Conservation (phyloP, 2,797 vertebrate species). For the Staurois parvus region DNA sequence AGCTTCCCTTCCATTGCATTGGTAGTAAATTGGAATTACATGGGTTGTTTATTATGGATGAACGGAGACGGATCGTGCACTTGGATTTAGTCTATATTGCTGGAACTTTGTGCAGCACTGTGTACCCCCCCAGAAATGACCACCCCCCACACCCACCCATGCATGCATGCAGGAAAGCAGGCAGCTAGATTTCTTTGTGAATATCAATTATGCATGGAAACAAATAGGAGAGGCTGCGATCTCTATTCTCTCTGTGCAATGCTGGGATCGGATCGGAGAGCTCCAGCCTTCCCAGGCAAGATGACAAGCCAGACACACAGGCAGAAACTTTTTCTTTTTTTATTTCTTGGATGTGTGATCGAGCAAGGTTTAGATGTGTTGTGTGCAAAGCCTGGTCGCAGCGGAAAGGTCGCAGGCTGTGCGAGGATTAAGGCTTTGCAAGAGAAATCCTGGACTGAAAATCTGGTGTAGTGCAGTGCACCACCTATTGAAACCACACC, state of each 20-base stretch:
- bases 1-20: not conserved
- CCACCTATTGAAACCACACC: conserved; percentile 57
- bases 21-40: not conserved
- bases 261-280: conserved; percentile 34
- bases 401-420: conserved; percentile 63
- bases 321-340: conserved; percentile 70
- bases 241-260: conserved; percentile 56
- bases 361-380: conserved; percentile 57
- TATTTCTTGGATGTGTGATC: conserved; percentile 39
- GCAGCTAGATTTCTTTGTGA: conserved; percentile 67
- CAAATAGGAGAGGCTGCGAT: conserved; percentile 69
- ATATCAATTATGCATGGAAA: conserved; percentile 76
- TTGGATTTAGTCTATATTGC: conserved; percentile 23
- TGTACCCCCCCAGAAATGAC: too few relatives aligned
- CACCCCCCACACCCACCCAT: conserved; percentile 53
- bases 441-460: conserved; percentile 38
- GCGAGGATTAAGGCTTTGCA: conserved; percentile 44
- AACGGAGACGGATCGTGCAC: not conserved
- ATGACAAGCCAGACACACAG: conserved; percentile 60
- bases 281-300: not conserved
- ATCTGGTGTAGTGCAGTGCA: conserved; percentile 50
- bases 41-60: not conserved
- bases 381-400: conserved; percentile 59
- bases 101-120: conserved; percentile 4
- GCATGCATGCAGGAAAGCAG: conserved; percentile 55